Percentiles rank a stretch among this genome's conserved stretches.
These are phyloP conservation scores for Gadus chalcogrammus DNA, from an alignment of 2,113 vertebrate species.

Conservation along the genomic window DNA sequence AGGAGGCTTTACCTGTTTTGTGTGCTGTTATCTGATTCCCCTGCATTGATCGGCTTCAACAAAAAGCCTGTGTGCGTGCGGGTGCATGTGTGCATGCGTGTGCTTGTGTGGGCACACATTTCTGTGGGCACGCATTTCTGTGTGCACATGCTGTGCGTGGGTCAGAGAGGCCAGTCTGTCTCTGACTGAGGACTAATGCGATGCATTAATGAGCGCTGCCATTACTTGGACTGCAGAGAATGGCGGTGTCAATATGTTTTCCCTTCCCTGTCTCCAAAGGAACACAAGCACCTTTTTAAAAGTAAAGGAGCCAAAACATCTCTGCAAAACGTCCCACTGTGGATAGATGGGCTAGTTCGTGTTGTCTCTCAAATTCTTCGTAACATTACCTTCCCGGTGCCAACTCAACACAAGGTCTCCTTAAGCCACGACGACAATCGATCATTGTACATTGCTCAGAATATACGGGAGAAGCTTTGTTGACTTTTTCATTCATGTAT, in stretches of 20 bases:
- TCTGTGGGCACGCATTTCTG: neutral
- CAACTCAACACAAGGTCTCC: too few relatives aligned
- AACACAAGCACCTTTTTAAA: slow-evolving; percentile 54
- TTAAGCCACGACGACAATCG: too few relatives aligned
- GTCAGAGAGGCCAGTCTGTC: slow-evolving; percentile 35
- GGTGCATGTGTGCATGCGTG: neutral
- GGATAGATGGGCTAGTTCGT: slow-evolving; percentile 14
- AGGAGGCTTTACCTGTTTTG: slow-evolving; percentile 9
- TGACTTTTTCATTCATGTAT: too few relatives aligned
- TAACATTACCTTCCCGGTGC: neutral
- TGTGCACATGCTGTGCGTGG: neutral
- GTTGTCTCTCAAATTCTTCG: slow-evolving; percentile 36
- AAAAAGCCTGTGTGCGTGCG: slow-evolving; percentile 14
- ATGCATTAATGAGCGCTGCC: slow-evolving; percentile 64
- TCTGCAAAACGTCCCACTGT: slow-evolving; percentile 47
- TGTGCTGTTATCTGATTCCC: slow-evolving; percentile 23
- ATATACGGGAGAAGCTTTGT: too few relatives aligned
- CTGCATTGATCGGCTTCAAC: slow-evolving; percentile 51
- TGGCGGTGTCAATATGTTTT: slow-evolving; percentile 59
- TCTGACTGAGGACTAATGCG: slow-evolving; percentile 56
- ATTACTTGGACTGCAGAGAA: slow-evolving; percentile 58
- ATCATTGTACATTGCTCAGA: too few relatives aligned
- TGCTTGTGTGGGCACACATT: neutral
- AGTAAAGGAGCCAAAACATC: slow-evolving; percentile 19
- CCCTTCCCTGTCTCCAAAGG: slow-evolving; percentile 32